Conservation (phyloP, 2,113 vertebrate genomes). For the Nothobranchius furzeri region DNA sequence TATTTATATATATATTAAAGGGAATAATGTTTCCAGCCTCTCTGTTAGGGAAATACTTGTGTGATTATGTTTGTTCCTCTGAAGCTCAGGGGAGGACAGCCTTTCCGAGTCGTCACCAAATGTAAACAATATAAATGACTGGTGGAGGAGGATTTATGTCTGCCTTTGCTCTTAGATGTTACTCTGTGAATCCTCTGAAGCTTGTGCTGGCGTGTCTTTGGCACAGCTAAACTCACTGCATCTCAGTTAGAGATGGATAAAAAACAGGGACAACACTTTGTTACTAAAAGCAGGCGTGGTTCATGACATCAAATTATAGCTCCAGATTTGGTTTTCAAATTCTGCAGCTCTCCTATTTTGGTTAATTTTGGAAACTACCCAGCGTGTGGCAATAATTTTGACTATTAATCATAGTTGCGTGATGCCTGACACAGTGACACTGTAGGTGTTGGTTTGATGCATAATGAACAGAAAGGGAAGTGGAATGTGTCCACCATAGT, state of each 20-base stretch:
- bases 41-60: no score
- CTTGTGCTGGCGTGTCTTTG: slow-evolving; percentile 55
- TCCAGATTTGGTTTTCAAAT: background rate
- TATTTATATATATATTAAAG: background rate
- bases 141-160: background rate
- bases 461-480: slow-evolving; percentile 41
- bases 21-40: background rate
- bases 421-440: slow-evolving; percentile 8
- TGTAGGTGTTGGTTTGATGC: background rate
- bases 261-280: background rate
- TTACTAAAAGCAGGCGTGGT: background rate
- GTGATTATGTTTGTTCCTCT: background rate
- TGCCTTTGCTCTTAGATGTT: slow-evolving; percentile 26
- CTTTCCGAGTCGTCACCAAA: slow-evolving; percentile 38
- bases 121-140: slow-evolving; percentile 11
- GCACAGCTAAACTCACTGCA: slow-evolving; percentile 19
- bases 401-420: slow-evolving; percentile 28
- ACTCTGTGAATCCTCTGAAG: slow-evolving; percentile 13
- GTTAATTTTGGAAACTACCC: background rate
- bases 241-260: background rate
- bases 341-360: background rate
- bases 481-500: slow-evolving; percentile 10
- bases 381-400: slow-evolving; percentile 21
- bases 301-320: background rate
- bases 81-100: background rate